phyloP scores from a whole-genome alignment of 1,140 invertebrate species.

The Pseudomyrmex concolor region DNA sequence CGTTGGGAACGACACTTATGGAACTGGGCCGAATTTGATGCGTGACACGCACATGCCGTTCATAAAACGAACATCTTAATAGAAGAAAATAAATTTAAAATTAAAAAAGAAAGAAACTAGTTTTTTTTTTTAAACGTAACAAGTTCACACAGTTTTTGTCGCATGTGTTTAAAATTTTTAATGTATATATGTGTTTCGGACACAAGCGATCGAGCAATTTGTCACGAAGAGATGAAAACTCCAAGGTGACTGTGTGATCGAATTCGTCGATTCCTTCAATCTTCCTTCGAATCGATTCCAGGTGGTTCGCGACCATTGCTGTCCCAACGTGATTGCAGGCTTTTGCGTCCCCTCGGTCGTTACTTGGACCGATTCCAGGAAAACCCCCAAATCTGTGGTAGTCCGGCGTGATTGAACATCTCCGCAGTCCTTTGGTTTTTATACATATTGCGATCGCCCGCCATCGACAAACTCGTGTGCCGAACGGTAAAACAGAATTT shows the following conservation, averaged over 20 bases:
- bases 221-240: not conserved
- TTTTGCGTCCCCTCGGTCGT: constrained; percentile 41
- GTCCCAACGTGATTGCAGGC: constrained; percentile 64
- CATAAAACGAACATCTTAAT: not conserved
- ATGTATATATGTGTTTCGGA: not conserved
- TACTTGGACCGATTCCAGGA: constrained; percentile 66
- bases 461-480: constrained; percentile 31
- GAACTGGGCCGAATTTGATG: constrained; percentile 22
- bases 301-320: constrained; percentile 60
- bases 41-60: constrained; percentile 55
- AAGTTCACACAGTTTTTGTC: not conserved
- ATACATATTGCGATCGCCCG: constrained; percentile 32
- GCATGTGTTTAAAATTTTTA: not conserved
- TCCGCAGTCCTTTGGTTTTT: constrained; percentile 52
- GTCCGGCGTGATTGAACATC: constrained; percentile 56
- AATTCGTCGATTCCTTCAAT: constrained; percentile 6
- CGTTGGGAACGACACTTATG: not conserved
- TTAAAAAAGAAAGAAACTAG: constrained; percentile 13
- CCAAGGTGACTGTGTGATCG: constrained; percentile 30
- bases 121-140: not conserved
- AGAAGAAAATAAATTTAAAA: not conserved
- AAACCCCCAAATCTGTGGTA: constrained; percentile 62
- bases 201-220: not conserved
- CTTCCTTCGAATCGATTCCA: constrained; percentile 59
- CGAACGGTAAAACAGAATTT: constrained; percentile 12